Evolutionary conservation across 2,113 vertebrate species (phyloP), one percentile per base, ranked within the genome.

Genomic region (Ophiodon elongatus): DNA sequence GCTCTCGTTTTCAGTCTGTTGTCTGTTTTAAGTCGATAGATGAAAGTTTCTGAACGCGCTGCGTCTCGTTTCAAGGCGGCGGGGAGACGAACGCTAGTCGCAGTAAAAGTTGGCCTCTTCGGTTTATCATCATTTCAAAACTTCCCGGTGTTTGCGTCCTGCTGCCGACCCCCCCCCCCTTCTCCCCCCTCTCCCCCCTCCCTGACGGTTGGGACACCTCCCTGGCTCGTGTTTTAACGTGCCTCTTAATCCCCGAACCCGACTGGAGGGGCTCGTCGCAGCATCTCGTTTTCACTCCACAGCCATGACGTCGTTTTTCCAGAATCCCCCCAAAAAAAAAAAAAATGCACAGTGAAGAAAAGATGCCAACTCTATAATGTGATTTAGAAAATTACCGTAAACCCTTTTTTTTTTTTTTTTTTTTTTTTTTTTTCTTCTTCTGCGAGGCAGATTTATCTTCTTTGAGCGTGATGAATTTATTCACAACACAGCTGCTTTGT

Each of bases 151-250:
- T 66, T 37, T 0, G 0, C 3, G 79, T 82, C 50, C 1, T 29
- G 73, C 79, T 35, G 81, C 43, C 1, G 66, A 10, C n/a, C 43
- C 74, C 77, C 83, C n/a, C n/a, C n/a, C n/a, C n/a, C n/a, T n/a
- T n/a, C n/a, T n/a, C n/a, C n/a, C n/a, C n/a, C n/a, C n/a, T n/a
- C n/a, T n/a, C 43, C 74, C 77, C 83, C n/a, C n/a, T n/a, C n/a
- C n/a, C 63, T 0, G 79, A 43, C 0, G 78, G 79, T 25, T 41
- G 77, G 91, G 89, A 69, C 74, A 6, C 27, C 74, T 84, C 70
- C 79, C 77, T 85, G 92, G 91, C 79, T 25, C 87, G 33, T 91
- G 85, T 93, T 92, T 80, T 93, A 92, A 86, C 76, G 88, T 8
- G 88, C 89, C 89, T 93, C 93, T 79, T 92, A 91, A 92, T 27